phyloP scores from a whole-genome alignment of 1,140 invertebrate species.

The Bombyx mandarina region DNA sequence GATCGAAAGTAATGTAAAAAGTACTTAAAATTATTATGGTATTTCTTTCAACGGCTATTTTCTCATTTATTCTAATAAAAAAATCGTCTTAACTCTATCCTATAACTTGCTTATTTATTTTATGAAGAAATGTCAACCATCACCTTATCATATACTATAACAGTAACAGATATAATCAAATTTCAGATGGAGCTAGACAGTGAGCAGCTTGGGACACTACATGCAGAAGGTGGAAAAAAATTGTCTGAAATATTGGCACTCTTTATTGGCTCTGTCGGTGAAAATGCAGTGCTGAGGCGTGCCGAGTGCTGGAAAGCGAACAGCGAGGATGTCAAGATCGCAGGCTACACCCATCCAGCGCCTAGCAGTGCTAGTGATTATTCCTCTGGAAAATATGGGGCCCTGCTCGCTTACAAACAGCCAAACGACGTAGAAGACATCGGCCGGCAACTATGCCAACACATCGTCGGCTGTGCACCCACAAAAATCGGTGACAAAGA shows the following conservation, averaged over 20 bases:
- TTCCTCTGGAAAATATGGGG: conserved; percentile 86
- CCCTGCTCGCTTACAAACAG: conserved; percentile 79
- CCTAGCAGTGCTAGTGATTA: conserved; percentile 53
- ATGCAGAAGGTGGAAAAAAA: conserved; percentile 75
- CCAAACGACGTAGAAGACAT: conserved; percentile 68
- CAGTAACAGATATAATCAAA: too few relatives aligned
- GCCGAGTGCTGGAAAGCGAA: conserved; percentile 81
- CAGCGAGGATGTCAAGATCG: conserved; percentile 71
- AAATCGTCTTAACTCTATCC: too few relatives aligned
- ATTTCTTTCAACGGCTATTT: too few relatives aligned
- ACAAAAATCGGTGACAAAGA: conserved; percentile 79
- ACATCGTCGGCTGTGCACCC: conserved; percentile 94
- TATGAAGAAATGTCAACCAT: background rate
- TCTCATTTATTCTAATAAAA: too few relatives aligned
- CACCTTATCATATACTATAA: too few relatives aligned
- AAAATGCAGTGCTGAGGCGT: conserved; percentile 87
- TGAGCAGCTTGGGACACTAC: conserved; percentile 77
- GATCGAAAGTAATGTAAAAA: too few relatives aligned
- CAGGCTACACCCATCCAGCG: conserved; percentile 83
- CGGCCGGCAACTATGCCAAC: conserved; percentile 86
- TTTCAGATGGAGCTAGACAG: conserved; percentile 76
- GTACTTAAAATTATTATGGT: too few relatives aligned
- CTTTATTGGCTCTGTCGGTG: conserved; percentile 87
- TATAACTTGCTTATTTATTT: too few relatives aligned
- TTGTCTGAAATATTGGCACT: conserved; percentile 86